Evolutionary conservation across 2,113 vertebrate genomes (phyloP).

Genomic region (Neofelis nebulosa): DNA sequence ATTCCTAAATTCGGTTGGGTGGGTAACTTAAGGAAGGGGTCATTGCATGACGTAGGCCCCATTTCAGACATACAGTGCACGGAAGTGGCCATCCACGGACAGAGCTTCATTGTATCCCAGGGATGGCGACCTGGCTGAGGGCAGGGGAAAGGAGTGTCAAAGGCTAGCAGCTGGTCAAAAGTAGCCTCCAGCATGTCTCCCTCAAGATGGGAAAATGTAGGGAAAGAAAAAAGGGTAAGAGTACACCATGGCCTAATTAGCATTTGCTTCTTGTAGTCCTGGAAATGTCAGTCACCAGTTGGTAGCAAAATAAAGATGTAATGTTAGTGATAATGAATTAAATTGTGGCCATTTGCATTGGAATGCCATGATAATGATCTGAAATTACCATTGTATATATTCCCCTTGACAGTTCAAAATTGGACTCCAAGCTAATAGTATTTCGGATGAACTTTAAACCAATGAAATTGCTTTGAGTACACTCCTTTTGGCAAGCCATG

Average conservation of each 20-base stretch:
- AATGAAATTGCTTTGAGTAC: conserved; percentile 83
- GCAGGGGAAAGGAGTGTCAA: conserved; percentile 27
- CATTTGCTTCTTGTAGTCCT: conserved; percentile 87
- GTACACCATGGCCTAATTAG: conserved; percentile 87
- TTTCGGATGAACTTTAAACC: conserved; percentile 88
- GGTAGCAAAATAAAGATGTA: conserved; percentile 90
- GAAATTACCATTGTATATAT: conserved; percentile 89
- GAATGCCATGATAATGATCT: conserved; percentile 89
- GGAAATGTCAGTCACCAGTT: conserved; percentile 90
- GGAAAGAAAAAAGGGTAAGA: conserved; percentile 85
- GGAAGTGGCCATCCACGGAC: conserved; percentile 1
- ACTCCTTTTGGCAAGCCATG: conserved; percentile 86
- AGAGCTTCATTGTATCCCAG: conserved; percentile 5
- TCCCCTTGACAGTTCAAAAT: conserved; percentile 88
- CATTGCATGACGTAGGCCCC: conserved; percentile 67
- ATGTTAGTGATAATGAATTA: conserved; percentile 89
- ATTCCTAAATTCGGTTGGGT: conserved; percentile 84
- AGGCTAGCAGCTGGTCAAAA: conserved; percentile 70
- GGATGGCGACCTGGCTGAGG: not conserved
- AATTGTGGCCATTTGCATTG: conserved; percentile 90
- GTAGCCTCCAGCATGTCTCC: conserved; percentile 65
- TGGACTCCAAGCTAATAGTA: conserved; percentile 87
- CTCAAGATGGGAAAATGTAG: conserved; percentile 72
- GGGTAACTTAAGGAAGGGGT: conserved; percentile 78
- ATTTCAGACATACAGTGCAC: conserved; percentile 46